Percentiles rank a stretch among this genome's conserved stretches.
phyloP scores from a whole-genome alignment of 2,797 vertebrate genomes.

The Pseudochirops cupreus region DNA sequence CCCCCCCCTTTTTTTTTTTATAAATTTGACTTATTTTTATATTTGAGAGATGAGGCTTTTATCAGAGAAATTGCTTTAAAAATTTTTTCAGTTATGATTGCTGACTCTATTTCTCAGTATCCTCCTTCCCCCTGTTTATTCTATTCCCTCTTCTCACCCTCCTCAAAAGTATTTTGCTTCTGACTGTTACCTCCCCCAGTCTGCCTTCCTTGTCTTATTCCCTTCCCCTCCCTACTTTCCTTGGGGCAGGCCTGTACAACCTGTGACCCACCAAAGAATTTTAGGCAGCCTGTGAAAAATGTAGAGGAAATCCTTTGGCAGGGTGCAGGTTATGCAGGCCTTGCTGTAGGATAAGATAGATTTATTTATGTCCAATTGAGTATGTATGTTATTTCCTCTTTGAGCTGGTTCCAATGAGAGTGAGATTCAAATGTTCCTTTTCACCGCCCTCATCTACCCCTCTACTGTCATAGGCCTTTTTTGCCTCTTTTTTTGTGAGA shows the following conservation, averaged over 20 bases:
- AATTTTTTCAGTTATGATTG: not conserved
- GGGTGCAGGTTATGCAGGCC: no score
- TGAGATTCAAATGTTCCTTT: not conserved
- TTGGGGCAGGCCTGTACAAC: no score
- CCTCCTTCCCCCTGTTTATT: not conserved
- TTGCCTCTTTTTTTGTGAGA: not conserved
- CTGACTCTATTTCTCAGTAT: not conserved
- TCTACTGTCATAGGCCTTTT: not conserved
- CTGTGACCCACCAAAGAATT: no score
- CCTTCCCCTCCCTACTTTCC: not conserved
- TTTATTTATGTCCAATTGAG: not conserved
- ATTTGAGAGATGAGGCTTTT: not conserved
- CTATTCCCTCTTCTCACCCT: not conserved
- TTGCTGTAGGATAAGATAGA: not conserved
- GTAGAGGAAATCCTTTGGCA: no score
- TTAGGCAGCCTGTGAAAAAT: no score
- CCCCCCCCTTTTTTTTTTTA: not conserved
- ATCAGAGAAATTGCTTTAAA: not conserved
- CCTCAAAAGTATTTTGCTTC: not conserved
- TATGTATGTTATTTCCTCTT: not conserved
- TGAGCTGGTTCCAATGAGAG: not conserved
- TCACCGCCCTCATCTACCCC: not conserved
- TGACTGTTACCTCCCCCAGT: not conserved
- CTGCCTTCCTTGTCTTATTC: not conserved
- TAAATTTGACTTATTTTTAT: not conserved